Base-by-base conservation (phyloP, 2,113 vertebrate genomes). In the Gambusia holbrooki region DNA sequence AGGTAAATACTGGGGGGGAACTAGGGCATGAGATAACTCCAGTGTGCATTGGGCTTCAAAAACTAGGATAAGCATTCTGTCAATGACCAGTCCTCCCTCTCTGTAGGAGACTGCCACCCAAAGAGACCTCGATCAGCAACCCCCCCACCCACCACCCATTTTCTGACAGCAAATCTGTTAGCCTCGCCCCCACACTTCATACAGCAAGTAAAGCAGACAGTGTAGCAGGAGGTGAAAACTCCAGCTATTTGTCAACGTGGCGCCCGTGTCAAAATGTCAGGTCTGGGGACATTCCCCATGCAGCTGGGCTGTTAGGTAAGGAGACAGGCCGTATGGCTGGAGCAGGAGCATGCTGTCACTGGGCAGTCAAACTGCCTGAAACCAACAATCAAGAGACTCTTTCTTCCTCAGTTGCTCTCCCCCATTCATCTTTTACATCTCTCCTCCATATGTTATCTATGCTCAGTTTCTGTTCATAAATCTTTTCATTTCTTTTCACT, bases 201-300 rank as follows among this genome's bases (percentile, higher is more conserved):
- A 91, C 92, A 93, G 92, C 93, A 88, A 89, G 90, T 62, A 90
- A 58, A 92, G 91, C 93, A 93, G 92, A 93, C 93, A 93, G 93
- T 92, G 90, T 92, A 94, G 93, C 93, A 92, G 92, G 91, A 93
- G 94, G 94, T 92, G 93, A 93, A 94, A 94, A 92, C 93, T 94
- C 92, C 88, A 93, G 94, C 94, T 94, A 95, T 95, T 95, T 94
- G 93, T 95, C 94, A 95, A 93, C 84, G 93, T 90, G 90, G 93
- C 87, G 91, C 91, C 92, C 87, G 85, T 95, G 95, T 95, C 95
- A 95, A 94, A 92, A 92, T 95, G 95, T 95, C 94, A 95, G 90
- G 92, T 90, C 91, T 68, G 66, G 91, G 94, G 93, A 94, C 92
- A 92, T 90, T 89, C 90, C 84, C 88, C 45, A 85, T 93, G 91